Evolutionary conservation across 2,113 vertebrate genomes (phyloP), one percentile per base, ranked within the genome.

Genomic region (Stegastes partitus): DNA sequence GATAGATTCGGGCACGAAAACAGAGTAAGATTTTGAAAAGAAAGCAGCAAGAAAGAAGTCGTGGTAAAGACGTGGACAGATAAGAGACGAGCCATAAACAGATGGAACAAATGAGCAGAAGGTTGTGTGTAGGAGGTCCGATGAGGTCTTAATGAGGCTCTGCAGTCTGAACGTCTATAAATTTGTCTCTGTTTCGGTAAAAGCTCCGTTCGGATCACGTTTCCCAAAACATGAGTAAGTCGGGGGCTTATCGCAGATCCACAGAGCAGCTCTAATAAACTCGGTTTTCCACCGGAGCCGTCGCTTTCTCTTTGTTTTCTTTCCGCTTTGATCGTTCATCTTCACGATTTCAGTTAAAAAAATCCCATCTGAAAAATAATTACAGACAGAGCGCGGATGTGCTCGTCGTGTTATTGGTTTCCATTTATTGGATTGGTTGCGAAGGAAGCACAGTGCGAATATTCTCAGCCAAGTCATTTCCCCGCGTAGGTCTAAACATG

Each of bases 151-250:
- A 23, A 39, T 39, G 5, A 11, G 18, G 18, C 39, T 66, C 19
- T 66, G 44, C 4, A 11, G 22, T 23, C 31, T 44, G 19, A 25
- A 15, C 26, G 16, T 56, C 56, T 0, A 2, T 77, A 22, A 9
- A 53, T 68, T 10, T 71, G 21, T 78, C 34, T 73, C 25, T 68
- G 67, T 72, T 50, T 62, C 31, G 11, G 47, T 68, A 23, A 79
- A 78, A 82, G 26, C 57, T 69, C 9, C 25, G 22, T 66, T 59
- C 1, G 4, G 62, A 75, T 79, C 47, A 47, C 51, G 54, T 84
- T 84, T 76, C 76, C 59, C 34, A 68, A 82, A 82, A 69, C 44
- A 71, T 1, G 1, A 69, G 61, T 26, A 55, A 73, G 7, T 42
- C 11, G 0, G 21, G 21, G 47, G 62, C 47, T 83, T 80, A 68